These are phyloP conservation scores for Trichosurus vulpecula DNA, from an alignment of 2,797 vertebrate genomes.

Conservation along the genomic window DNA sequence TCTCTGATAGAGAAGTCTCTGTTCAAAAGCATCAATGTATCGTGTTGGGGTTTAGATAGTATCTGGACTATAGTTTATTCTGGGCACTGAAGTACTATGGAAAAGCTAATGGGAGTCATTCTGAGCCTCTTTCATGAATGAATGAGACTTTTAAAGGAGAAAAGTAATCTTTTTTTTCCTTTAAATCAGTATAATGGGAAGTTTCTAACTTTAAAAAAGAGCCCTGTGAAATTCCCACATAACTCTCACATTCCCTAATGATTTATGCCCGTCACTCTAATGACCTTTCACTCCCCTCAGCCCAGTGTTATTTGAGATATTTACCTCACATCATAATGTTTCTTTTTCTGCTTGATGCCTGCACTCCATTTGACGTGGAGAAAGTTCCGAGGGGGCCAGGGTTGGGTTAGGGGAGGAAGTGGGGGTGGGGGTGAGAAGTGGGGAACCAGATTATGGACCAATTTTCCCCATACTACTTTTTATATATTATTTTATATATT, in stretches of 20 bases:
- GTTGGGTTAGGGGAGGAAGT: neutral
- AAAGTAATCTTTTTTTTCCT: conserved; percentile 37
- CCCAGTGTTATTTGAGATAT: neutral
- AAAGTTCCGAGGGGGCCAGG: conserved; percentile 20
- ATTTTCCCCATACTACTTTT: conserved; percentile 49
- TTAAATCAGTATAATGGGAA: conserved; percentile 46
- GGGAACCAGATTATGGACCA: neutral
- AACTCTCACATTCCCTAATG: conserved; percentile 2
- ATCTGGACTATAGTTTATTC: conserved; percentile 34
- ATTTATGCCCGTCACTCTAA: neutral
- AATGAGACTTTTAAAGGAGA: conserved; percentile 47
- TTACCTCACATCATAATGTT: conserved; percentile 8
- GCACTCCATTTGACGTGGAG: conserved; percentile 23
- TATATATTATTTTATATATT: neutral
- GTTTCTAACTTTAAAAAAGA: conserved; percentile 44
- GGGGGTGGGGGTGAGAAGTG: neutral
- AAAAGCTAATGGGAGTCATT: conserved; percentile 52
- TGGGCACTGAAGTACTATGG: conserved; percentile 22
- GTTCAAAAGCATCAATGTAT: conserved; percentile 31
- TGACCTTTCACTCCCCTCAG: neutral
- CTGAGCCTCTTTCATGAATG: conserved; percentile 47
- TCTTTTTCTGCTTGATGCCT: neutral
- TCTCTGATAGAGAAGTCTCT: conserved; percentile 27
- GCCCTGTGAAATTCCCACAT: conserved; percentile 1
- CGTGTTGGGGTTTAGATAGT: conserved; percentile 43